Percentiles rank a stretch among this genome's conserved stretches.
phyloP scores from a whole-genome alignment of 2,888 invertebrate genomes.

The Ctenicera cuprea region DNA sequence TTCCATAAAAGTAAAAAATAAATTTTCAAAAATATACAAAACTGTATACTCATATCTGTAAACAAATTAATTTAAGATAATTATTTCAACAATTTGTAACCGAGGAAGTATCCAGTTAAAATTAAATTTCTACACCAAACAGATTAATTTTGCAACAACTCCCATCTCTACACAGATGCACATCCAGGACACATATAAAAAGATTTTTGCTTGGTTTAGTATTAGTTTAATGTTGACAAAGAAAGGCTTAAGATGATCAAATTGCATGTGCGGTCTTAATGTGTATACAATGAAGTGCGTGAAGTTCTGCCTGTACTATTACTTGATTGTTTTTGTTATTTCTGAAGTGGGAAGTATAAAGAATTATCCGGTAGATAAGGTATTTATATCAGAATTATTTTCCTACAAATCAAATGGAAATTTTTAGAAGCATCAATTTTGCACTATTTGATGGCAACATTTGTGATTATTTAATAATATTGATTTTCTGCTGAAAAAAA shows the following conservation, averaged over 20 bases:
- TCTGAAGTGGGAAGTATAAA: conserved; percentile 14
- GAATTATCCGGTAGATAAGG: conserved; percentile 19
- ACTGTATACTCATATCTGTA: no score
- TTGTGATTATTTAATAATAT: no score
- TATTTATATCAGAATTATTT: background rate
- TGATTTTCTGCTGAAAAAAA: no score
- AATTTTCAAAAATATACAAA: background rate
- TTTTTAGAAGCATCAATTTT: no score
- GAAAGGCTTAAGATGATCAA: conserved; percentile 37
- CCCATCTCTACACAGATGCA: conserved; percentile 58
- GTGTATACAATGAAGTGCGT: conserved; percentile 31
- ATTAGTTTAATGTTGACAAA: conserved; percentile 42
- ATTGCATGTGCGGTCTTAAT: background rate
- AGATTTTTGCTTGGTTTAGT: conserved; percentile 37
- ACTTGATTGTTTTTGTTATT: conserved; percentile 7
- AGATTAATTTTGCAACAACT: conserved; percentile 29
- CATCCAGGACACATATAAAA: conserved; percentile 65
- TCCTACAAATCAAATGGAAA: no score
- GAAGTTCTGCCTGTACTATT: conserved; percentile 4
- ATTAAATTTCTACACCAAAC: background rate
- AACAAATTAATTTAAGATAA: background rate
- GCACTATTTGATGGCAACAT: no score
- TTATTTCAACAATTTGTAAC: background rate
- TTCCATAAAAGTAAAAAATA: background rate
- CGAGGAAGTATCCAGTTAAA: background rate